These are phyloP conservation scores for Euphysa ruthae DNA, from an alignment of 30 jellyfish, hydroid and myxozoan genomes.

Conservation along the genomic window DNA sequence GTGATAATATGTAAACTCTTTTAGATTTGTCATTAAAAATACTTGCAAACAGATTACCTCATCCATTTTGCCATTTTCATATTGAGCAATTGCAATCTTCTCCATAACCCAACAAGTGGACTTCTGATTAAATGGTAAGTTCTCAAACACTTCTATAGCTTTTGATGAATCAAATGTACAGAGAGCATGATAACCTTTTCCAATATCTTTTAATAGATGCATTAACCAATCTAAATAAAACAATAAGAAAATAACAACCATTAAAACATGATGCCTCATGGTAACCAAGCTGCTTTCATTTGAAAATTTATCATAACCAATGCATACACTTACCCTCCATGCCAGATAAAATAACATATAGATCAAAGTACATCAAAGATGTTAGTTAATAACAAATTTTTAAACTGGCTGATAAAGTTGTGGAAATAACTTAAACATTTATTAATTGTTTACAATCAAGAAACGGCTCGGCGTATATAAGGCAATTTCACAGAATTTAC, in stretches of 20 bases:
- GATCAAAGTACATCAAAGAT: too few relatives aligned
- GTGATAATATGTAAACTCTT: too few relatives aligned
- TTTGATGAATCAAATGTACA: conserved; percentile 56
- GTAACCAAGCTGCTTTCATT: too few relatives aligned
- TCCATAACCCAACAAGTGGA: conserved; percentile 89
- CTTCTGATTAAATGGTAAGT: conserved; percentile 63
- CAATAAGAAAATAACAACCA: neutral
- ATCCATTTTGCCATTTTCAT: conserved; percentile 64
- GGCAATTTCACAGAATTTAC: too few relatives aligned
- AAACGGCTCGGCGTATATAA: too few relatives aligned
- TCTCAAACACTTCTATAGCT: conserved; percentile 57
- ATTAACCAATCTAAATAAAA: conserved; percentile 50
- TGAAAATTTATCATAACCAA: neutral
- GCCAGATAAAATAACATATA: neutral
- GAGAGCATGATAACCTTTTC: conserved; percentile 77
- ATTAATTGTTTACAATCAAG: too few relatives aligned
- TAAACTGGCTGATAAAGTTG: too few relatives aligned
- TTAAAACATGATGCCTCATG: neutral
- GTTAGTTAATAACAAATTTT: too few relatives aligned
- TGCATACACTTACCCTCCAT: neutral
- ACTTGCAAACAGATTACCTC: conserved; percentile 36
- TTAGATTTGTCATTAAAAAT: too few relatives aligned
- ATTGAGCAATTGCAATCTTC: conserved; percentile 80
- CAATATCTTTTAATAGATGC: conserved; percentile 77
- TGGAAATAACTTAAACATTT: too few relatives aligned